These are phyloP conservation scores for Lysiphlebus fabarum DNA, from an alignment of 1,140 invertebrate species.

Conservation along the genomic window DNA sequence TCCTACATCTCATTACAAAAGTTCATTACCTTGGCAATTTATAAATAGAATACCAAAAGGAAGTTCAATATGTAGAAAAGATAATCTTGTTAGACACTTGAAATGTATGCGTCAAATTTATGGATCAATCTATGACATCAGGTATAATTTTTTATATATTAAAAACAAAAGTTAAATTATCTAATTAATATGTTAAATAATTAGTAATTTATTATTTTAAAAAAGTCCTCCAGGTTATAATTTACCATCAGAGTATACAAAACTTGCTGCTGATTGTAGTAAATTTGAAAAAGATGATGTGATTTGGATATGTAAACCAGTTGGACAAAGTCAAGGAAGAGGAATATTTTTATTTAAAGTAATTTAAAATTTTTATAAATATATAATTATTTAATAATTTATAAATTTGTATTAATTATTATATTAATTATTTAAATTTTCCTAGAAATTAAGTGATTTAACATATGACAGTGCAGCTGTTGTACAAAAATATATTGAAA, in stretches of 20 bases:
- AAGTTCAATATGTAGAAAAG: slow-evolving; percentile 77
- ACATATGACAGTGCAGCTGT: slow-evolving; percentile 71
- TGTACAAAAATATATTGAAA: slow-evolving; percentile 81
- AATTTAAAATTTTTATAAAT: too few species aligned
- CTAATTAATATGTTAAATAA: too few species aligned
- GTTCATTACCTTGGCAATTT: slow-evolving; percentile 73
- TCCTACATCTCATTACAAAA: slow-evolving; percentile 65
- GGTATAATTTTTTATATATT: too few species aligned
- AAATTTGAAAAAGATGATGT: slow-evolving; percentile 47
- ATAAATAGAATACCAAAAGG: slow-evolving; percentile 83
- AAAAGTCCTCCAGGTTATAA: slow-evolving; percentile 74
- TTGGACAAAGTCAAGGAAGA: slow-evolving; percentile 76
- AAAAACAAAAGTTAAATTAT: too few species aligned
- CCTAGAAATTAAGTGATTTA: slow-evolving; percentile 71
- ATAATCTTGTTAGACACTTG: slow-evolving; percentile 72
- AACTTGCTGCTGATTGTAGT: slow-evolving; percentile 73
- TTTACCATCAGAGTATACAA: slow-evolving; percentile 80
- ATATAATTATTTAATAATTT: too few species aligned
- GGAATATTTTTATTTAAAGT: slow-evolving; percentile 81
- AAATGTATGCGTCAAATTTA: slow-evolving; percentile 79
- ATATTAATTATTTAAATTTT: too few species aligned
- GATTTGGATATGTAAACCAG: slow-evolving; percentile 85
- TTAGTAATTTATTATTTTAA: slow-evolving; percentile 14
- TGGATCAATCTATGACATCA: slow-evolving; percentile 79
- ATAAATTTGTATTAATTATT: too few species aligned